These are phyloP conservation scores for Cantharis rufa DNA, from an alignment of 2,888 invertebrate species.

Conservation along the genomic window DNA sequence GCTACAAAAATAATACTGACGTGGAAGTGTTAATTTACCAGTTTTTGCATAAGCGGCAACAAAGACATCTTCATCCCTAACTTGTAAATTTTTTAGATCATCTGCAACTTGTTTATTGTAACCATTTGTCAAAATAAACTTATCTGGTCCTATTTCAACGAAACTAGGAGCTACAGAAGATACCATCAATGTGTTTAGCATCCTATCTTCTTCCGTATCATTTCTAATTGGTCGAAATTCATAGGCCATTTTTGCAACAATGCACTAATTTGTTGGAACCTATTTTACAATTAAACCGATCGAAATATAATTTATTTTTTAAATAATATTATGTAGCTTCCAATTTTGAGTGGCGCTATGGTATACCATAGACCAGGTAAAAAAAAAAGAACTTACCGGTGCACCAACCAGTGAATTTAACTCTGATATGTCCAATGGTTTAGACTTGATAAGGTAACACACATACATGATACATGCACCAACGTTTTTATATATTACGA, in stretches of 20 bases:
- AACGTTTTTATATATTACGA: too few species aligned
- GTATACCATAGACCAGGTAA: too few species aligned
- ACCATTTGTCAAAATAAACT: not conserved
- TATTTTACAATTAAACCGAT: not conserved
- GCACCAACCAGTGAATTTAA: too few species aligned
- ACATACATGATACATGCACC: too few species aligned
- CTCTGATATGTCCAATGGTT: too few species aligned
- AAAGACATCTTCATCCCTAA: constrained; percentile 59
- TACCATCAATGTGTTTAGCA: not conserved
- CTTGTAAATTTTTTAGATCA: constrained; percentile 54
- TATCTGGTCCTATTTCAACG: not conserved
- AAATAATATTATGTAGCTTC: too few species aligned
- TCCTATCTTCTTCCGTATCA: not conserved
- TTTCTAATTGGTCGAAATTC: not conserved
- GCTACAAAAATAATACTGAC: too few species aligned
- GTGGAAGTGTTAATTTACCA: constrained; percentile 49
- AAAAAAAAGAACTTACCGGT: too few species aligned
- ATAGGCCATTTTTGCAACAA: not conserved
- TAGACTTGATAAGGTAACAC: too few species aligned
- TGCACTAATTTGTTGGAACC: not conserved
- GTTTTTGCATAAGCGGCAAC: constrained; percentile 62
- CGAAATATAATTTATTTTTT: too few species aligned
- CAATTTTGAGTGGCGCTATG: too few species aligned
- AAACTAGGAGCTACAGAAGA: not conserved
- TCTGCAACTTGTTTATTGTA: constrained; percentile 35